A percentile compares a stretch with the other conserved stretches of the same genome.
Conservation (phyloP, 2,888 invertebrate species). For the Labia minor region DNA sequence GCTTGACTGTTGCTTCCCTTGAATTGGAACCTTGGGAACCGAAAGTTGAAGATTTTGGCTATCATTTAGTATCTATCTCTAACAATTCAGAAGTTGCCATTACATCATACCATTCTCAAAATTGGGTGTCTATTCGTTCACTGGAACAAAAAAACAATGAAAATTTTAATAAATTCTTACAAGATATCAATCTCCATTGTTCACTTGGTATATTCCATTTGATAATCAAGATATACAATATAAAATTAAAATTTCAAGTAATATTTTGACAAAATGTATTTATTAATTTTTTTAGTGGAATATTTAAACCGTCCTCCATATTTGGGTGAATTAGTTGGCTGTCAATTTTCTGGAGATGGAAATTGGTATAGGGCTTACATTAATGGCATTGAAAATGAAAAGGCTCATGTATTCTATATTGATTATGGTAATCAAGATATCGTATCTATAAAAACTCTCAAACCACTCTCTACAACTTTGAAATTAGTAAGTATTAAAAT, state of each 20-base stretch:
- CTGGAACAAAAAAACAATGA: not conserved
- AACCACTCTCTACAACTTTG: not conserved
- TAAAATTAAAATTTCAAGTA: too few species aligned
- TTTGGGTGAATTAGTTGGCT: conserved; percentile 15
- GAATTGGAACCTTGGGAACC: not conserved
- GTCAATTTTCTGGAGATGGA: conserved; percentile 13
- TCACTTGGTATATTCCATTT: not conserved
- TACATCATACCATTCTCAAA: not conserved
- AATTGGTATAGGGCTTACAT: conserved; percentile 15
- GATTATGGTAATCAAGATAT: conserved; percentile 17
- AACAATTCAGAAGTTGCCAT: not conserved
- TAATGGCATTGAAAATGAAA: not conserved
- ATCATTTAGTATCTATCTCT: not conserved
- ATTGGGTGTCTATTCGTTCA: not conserved
- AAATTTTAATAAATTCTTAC: not conserved
- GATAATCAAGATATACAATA: too few species aligned
- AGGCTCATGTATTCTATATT: not conserved
- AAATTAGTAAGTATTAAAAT: not conserved
- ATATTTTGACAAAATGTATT: too few species aligned
- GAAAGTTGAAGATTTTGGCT: not conserved
- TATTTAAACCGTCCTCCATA: not conserved
- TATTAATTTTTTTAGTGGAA: not conserved
- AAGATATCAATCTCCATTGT: not conserved
- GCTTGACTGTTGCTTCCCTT: not conserved
- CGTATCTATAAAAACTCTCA: not conserved